These are phyloP conservation scores for Polymixis flavicincta DNA, from an alignment of 2,888 invertebrate species.

Conservation along the genomic window DNA sequence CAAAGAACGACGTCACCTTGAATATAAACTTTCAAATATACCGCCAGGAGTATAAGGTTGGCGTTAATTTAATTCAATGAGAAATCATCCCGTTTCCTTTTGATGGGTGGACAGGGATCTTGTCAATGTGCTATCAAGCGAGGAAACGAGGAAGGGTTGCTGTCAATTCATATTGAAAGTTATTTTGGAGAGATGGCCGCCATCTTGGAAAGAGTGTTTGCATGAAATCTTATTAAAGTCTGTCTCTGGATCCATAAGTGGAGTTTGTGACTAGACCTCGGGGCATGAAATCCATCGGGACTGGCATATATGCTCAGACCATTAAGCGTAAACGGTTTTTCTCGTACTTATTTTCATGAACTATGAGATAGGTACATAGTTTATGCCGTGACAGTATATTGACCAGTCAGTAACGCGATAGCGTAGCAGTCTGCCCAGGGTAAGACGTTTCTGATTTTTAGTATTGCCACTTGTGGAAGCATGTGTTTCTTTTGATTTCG, in stretches of 20 bases:
- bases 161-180: constrained; percentile 8
- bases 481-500: neutral
- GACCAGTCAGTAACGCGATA: too few relatives aligned
- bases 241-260: too few relatives aligned
- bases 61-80: constrained; percentile 53
- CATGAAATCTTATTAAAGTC: too few relatives aligned
- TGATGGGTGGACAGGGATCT: constrained; percentile 2
- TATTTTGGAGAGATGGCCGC: neutral
- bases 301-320: neutral
- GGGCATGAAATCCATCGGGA: neutral
- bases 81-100: constrained; percentile 32
- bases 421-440: too few relatives aligned
- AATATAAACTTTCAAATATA: constrained; percentile 60
- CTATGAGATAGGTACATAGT: too few relatives aligned
- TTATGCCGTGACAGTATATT: too few relatives aligned
- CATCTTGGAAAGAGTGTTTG: constrained; percentile 10
- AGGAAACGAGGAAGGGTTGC: neutral
- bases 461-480: neutral
- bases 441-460: too few relatives aligned
- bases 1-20: constrained; percentile 31
- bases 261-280: too few relatives aligned
- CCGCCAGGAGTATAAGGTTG: constrained; percentile 46
- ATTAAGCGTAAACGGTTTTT: too few relatives aligned
- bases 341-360: neutral
- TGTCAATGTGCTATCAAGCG: neutral